Conservation (phyloP, 2,888 invertebrate species). For the Protophormia terraenovae region DNA sequence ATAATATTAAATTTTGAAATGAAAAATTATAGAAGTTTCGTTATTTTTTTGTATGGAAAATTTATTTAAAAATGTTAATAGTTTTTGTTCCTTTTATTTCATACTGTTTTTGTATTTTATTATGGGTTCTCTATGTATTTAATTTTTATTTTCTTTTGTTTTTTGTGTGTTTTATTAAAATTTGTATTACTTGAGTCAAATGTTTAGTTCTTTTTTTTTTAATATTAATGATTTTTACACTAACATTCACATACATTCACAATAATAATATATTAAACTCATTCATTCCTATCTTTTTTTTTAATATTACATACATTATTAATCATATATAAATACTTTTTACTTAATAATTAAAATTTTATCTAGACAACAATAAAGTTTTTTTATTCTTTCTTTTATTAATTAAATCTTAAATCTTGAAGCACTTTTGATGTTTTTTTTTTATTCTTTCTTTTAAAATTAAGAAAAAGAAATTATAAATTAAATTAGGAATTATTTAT, state of each 20-base stretch:
- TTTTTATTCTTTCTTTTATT: background rate
- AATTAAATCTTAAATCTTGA: slow-evolving; percentile 39
- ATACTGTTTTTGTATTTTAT: slow-evolving; percentile 10
- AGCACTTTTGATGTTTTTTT: slow-evolving; percentile 54
- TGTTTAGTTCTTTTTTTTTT: too few relatives aligned
- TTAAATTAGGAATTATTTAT: background rate
- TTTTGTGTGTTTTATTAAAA: background rate
- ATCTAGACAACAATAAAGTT: slow-evolving; percentile 70
- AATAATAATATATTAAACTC: background rate
- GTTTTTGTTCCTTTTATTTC: background rate
- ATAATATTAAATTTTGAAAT: too few relatives aligned
- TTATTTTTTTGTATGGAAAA: too few relatives aligned
- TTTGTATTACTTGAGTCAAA: background rate
- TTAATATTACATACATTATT: background rate
- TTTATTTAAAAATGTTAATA: too few relatives aligned
- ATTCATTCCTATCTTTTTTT: background rate
- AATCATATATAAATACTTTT: slow-evolving; percentile 21
- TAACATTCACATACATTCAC: slow-evolving; percentile 15
- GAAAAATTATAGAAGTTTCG: too few relatives aligned
- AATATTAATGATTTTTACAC: too few relatives aligned
- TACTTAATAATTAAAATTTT: slow-evolving; percentile 43
- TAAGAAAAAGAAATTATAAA: background rate
- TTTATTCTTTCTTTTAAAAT: background rate
- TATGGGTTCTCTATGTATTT: background rate
- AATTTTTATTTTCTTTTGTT: too few relatives aligned